These are phyloP conservation scores for Theretra japonica DNA, from an alignment of 2,888 invertebrate species.

Conservation along the genomic window DNA sequence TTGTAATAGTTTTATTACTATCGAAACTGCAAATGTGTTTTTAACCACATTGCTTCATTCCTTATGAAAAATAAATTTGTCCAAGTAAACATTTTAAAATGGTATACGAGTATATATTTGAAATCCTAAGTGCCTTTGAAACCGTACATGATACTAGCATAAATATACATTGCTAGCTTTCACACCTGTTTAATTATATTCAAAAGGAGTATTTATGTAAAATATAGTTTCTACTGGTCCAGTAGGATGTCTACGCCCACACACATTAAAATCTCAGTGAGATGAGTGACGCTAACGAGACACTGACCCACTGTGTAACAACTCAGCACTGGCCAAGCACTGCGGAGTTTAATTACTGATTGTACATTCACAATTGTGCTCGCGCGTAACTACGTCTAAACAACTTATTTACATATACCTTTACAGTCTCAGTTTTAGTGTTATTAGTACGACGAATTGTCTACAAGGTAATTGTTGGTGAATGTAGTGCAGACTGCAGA, in stretches of 20 bases:
- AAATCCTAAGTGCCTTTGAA: background rate
- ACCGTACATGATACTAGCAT: background rate
- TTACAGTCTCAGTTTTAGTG: no score
- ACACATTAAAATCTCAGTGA: background rate
- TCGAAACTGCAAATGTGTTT: background rate
- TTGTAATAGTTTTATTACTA: slow-evolving; percentile 3
- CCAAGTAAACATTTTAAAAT: no score
- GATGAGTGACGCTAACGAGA: background rate
- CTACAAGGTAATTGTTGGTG: no score
- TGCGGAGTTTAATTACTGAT: no score
- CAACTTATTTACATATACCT: no score
- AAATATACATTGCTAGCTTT: background rate
- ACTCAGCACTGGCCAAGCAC: no score
- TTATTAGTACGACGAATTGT: no score
- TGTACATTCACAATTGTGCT: no score
- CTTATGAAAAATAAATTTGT: background rate
- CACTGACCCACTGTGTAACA: background rate
- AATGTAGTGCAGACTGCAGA: no score
- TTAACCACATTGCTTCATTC: background rate
- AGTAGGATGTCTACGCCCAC: slow-evolving; percentile 1
- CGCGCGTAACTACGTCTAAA: no score
- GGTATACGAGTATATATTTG: background rate
- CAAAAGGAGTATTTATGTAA: background rate
- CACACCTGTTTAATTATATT: slow-evolving; percentile 1
- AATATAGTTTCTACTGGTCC: background rate